phyloP scores from a whole-genome alignment of 1,140 invertebrate species.

The Metopolophium dirhodum region DNA sequence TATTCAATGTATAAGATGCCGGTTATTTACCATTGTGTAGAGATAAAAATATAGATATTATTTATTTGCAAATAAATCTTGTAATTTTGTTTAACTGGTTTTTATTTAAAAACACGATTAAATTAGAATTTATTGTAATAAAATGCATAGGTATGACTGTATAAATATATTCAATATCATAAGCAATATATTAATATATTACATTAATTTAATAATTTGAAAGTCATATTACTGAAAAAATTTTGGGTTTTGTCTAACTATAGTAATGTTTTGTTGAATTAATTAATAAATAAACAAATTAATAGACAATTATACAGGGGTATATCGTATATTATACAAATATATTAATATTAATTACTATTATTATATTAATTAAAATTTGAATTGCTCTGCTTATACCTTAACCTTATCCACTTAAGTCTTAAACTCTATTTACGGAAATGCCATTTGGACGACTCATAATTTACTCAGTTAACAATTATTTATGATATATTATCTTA shows the following conservation, averaged over 20 bases:
- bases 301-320: neutral
- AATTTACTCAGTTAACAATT: neutral
- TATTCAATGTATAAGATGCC: too few relatives aligned
- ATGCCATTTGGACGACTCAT: neutral
- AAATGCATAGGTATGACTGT: too few relatives aligned
- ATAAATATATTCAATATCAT: neutral
- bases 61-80: too few relatives aligned
- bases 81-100: too few relatives aligned
- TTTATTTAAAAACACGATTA: too few relatives aligned
- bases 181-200: neutral
- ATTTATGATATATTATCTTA: neutral
- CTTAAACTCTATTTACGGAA: neutral
- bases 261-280: neutral
- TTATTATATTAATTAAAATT: neutral
- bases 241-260: neutral
- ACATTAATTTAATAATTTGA: neutral
- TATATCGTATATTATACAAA: neutral
- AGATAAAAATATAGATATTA: too few relatives aligned
- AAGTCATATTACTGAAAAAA: neutral
- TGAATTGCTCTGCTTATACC: neutral
- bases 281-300: too few relatives aligned
- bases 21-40: too few relatives aligned
- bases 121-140: too few relatives aligned
- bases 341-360: neutral
- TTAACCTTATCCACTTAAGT: neutral